Percentiles rank a stretch among this genome's conserved stretches.
phyloP scores from a whole-genome alignment of 2,113 vertebrate species.

The Nothocercus julius region DNA sequence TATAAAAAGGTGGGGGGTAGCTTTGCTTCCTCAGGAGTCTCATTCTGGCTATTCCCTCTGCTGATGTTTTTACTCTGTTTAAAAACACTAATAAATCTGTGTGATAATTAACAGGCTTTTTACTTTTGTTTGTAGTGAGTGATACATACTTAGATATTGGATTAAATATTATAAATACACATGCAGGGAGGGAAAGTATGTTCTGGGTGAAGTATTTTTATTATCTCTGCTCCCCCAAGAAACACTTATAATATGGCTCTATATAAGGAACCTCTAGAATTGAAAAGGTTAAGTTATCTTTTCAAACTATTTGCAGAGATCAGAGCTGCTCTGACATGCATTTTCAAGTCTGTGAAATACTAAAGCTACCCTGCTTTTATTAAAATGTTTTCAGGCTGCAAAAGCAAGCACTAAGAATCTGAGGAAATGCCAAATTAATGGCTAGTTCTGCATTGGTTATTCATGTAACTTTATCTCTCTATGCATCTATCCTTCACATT shows the following conservation, averaged over 20 bases:
- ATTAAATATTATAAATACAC: neutral
- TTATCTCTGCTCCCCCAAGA: neutral
- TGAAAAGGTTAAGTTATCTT: slow-evolving; percentile 1
- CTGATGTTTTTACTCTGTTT: neutral
- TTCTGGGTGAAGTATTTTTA: neutral
- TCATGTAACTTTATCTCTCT: neutral
- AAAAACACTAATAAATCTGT: neutral
- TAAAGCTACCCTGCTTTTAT: neutral
- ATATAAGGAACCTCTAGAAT: neutral
- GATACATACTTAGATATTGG: neutral
- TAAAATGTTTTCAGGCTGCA: neutral
- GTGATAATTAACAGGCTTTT: neutral
- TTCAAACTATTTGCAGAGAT: slow-evolving; percentile 1
- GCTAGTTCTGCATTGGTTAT: neutral
- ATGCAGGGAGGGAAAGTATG: neutral
- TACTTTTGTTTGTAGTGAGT: neutral
- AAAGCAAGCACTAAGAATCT: neutral
- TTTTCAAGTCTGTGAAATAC: neutral
- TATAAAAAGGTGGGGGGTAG: neutral
- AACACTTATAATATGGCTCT: neutral
- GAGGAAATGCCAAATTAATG: neutral
- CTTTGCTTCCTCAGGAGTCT: neutral
- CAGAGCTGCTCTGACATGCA: neutral
- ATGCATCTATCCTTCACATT: neutral
- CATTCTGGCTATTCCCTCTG: neutral